Evolutionary conservation across 1,140 invertebrate species (phyloP), one percentile per base, ranked within the genome.

Genomic region (Nilaparvata lugens): DNA sequence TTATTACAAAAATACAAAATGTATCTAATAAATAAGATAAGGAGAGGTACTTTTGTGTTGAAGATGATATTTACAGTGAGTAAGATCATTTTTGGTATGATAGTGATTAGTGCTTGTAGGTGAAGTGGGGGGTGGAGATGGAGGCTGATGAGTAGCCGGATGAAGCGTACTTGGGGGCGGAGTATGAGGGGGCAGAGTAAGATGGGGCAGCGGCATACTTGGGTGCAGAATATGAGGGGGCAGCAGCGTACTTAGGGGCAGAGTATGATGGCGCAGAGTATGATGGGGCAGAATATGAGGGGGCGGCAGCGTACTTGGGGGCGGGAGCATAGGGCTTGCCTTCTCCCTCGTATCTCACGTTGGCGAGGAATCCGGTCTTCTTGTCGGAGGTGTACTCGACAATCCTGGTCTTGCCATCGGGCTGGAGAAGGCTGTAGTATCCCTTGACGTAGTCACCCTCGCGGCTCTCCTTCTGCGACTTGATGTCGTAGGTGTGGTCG

Each of bases 401-500:
- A 59, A 63, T 68, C 43, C 70, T 63, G n/a, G 60, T 60, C 42
- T 60, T 66, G 14, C 71, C 70, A 60, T 72, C 70, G 14, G 71
- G 60, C 42, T 62, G 45, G 51, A 54, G n/a, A 3, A 62, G 54
- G 24, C 48, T 56, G 60, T 60, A 60, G 59, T 19, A 40, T 23
- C 59, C 59, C 61, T 77, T 74, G 16, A 81, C 79, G 42, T 76
- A 73, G 63, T 83, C 81, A 1, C 81, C 74, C 63, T 78, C 72
- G 16, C 77, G 69, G 19, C 74, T 72, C 68, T 81, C 79, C 48
- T 76, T 69, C 62, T 81, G 79, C 64, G 73, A 74, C 67, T 81
- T 81, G 61, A 78, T 71, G 67, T 81, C 80, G 11, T 78, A 77
- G 31, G 79, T 81, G 68, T 79, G 72, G 19, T 73, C 70, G 61